phyloP scores from a whole-genome alignment of 1,140 invertebrate genomes.

The Proctacanthus coquilletti region DNA sequence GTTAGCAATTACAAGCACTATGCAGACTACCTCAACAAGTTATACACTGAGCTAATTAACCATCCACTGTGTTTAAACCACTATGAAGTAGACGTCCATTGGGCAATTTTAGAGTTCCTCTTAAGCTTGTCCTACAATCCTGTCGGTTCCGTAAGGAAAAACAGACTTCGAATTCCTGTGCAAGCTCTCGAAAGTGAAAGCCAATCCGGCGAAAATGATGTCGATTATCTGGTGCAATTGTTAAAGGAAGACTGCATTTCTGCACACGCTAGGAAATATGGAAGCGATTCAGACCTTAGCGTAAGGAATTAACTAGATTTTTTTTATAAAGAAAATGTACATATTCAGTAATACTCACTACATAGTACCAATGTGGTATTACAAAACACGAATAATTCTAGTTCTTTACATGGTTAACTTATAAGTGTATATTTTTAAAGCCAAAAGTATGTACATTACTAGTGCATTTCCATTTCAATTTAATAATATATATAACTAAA shows the following conservation, averaged over 20 bases:
- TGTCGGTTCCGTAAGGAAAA: conserved; percentile 13
- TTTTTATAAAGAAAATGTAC: too few species aligned
- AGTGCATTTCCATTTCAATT: too few species aligned
- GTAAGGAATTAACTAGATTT: too few species aligned
- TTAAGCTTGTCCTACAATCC: conserved; percentile 14
- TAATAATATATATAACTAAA: too few species aligned
- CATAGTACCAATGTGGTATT: too few species aligned
- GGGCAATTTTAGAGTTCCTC: conserved; percentile 21
- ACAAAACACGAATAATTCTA: too few species aligned
- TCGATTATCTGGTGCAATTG: background rate
- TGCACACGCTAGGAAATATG: too few species aligned
- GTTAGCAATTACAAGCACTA: conserved; percentile 12
- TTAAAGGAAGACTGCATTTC: background rate
- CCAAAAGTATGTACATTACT: too few species aligned
- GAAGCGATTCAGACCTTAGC: too few species aligned
- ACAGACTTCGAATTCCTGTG: conserved; percentile 9
- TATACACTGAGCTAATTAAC: conserved; percentile 12
- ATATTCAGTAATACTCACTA: too few species aligned
- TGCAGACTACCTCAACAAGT: conserved; percentile 9
- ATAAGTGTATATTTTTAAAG: too few species aligned
- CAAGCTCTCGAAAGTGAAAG: background rate
- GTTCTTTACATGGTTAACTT: too few species aligned
- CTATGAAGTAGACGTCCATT: conserved; percentile 14
- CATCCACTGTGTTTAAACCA: conserved; percentile 10
- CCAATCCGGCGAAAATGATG: background rate